Percentiles rank a stretch among this genome's conserved stretches.
phyloP scores from a whole-genome alignment of 2,797 vertebrate genomes.

The Acropternis orthonyx region DNA sequence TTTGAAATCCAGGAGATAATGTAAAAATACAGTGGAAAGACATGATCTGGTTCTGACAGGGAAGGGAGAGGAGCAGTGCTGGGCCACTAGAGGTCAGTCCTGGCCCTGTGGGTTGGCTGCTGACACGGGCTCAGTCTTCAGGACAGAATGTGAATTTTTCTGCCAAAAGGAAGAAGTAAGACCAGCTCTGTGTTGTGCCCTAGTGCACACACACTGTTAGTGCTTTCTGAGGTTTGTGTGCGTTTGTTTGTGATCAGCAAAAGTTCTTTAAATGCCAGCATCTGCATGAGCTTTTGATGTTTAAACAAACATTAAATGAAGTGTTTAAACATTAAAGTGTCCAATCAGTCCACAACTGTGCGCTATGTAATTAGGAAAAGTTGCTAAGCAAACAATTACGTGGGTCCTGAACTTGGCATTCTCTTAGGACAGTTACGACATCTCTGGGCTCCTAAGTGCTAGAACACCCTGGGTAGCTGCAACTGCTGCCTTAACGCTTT shows the following conservation, averaged over 20 bases:
- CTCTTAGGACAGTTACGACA: not conserved
- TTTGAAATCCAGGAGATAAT: not conserved
- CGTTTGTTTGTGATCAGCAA: not conserved
- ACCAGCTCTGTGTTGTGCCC: not conserved
- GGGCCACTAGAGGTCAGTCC: slow-evolving; percentile 64
- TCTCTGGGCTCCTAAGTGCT: not conserved
- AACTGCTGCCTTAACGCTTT: not conserved
- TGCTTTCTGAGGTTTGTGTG: not conserved
- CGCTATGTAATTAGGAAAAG: not conserved
- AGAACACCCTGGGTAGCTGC: not conserved
- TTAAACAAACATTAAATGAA: not conserved
- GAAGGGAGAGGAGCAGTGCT: not conserved
- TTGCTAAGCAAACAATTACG: slow-evolving; percentile 14
- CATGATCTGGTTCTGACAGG: not conserved
- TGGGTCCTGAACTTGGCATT: not conserved
- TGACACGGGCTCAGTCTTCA: not conserved
- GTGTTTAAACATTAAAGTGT: not conserved
- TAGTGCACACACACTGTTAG: not conserved
- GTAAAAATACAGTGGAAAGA: not conserved
- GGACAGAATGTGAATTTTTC: not conserved
- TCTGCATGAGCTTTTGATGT: not conserved
- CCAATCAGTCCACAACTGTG: not conserved
- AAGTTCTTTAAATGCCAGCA: not conserved
- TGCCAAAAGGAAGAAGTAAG: not conserved
- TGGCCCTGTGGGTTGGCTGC: not conserved